Evolutionary conservation across 2,113 vertebrate genomes (phyloP), one percentile per base, ranked within the genome.

Genomic region (Phalacrocorax aristotelis): DNA sequence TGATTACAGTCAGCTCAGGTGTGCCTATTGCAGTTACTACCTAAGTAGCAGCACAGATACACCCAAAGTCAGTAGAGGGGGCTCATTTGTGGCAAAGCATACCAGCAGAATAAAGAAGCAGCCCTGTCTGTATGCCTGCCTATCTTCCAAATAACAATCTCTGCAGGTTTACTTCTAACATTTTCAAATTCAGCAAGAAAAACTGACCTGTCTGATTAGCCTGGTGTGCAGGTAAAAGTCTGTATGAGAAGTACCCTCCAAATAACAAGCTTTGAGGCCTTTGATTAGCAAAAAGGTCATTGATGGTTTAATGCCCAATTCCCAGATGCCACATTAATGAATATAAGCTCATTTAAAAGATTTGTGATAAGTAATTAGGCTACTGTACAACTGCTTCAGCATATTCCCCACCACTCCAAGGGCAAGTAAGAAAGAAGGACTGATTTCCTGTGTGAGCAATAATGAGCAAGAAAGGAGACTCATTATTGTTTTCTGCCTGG

Each of bases 311-410:
- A 90, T 89, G 64, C 26, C 51, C 9, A 14, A 64, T 78, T 96
- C 95, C 90, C 97, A 92, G 71, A 36, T 94, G 94, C 42, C 76
- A 64, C 85, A 90, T 97, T 95, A 95, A 95, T 89, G 90, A 92
- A 38, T 30, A 86, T 64, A 94, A 97, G 96, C 79, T 93, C 30
- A 92, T 96, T 96, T 92, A 86, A 86, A 94, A 97, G 92, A 97
- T 97, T 94, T 97, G 88, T 96, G 92, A 60, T 95, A 94, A 92
- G 90, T 90, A 94, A 96, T 96, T 94, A 93, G 87, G 51, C 71
- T 55, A 48, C 86, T 81, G 46, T 75, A 90, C 26, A 42, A 93
- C 60, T 75, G 38, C n/a, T 97, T 92, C 83, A 92, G 93, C 75
- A 87, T 62, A 89, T 89, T 94, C 23, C 40, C 29, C 42, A 60